Evolutionary conservation across 2,888 invertebrate genomes (phyloP), one percentile per base, ranked within the genome.

Genomic region (Meloe dianella): DNA sequence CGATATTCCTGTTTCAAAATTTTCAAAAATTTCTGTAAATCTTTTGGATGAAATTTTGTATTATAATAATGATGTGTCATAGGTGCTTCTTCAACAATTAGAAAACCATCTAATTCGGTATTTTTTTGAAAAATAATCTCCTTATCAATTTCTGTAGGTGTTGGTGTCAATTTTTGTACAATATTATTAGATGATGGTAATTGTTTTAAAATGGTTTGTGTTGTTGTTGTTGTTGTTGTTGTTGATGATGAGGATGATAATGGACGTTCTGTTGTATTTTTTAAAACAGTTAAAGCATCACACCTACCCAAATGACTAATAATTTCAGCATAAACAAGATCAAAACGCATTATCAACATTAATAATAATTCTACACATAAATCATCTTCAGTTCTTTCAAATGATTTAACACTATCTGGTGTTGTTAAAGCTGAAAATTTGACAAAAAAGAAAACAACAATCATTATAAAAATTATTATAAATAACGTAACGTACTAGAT

Each of bases 1-100:
- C 91, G 91, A 78, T 95, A 89, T 85, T 97, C 97, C 72, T 93
- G 90, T 71, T 91, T 91, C 2, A 97, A 90, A 2, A 95, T 92
- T 70, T 90, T 89, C 62, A 78, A 63, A 61, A 80, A 79, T 74
- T 88, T 88, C 71, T 90, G 86, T 0, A 91, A 89, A 80, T 95
- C 93, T 0, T 88, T 89, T 0, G 95, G 94, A 81, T 92, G 91
- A 79, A 94, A 80, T 72, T 81, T 80, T 47, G 71, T 77, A 51
- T 73, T 70, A 69, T 68, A 81, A 71, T 75, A 80, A 62, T 80
- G 81, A 67, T 81, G 80, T 65, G 81, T 80, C 24, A 74, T 72
- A 1, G 79, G 81, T 1, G 81, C 83, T 61, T 84, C 83, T 8
- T 84, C 84, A 22, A 82, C 61, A 4, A 80, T 75, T 20, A 64